A percentile compares a stretch with the other conserved stretches of the same genome.
These are phyloP conservation scores for Saccostrea echinata DNA, from an alignment of 1,140 invertebrate species.

Conservation along the genomic window DNA sequence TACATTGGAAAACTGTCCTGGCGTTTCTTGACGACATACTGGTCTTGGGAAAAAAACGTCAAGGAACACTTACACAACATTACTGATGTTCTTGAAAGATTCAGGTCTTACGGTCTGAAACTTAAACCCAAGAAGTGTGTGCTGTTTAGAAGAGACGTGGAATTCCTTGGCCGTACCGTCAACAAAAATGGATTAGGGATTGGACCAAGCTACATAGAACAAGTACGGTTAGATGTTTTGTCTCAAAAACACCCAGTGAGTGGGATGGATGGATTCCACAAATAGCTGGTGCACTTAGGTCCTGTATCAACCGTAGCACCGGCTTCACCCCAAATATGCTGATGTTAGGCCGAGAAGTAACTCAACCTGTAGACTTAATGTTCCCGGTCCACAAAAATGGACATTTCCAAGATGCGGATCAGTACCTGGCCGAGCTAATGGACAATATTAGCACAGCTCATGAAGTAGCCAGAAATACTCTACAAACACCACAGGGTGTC, in stretches of 20 bases:
- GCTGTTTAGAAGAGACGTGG: no score
- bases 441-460: no score
- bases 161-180: conserved; percentile 28
- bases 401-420: no score
- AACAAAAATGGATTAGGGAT: not conserved
- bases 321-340: conserved; percentile 33
- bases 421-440: no score
- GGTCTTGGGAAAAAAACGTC: conserved; percentile 17
- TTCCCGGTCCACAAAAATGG: no score
- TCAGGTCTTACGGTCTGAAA: conserved; percentile 35
- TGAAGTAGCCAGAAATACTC: no score
- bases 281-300: conserved; percentile 17
- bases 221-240: conserved; percentile 47
- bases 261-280: conserved; percentile 31
- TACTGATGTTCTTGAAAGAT: not conserved
- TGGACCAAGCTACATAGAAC: not conserved
- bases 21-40: conserved; percentile 46
- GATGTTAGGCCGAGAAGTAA: conserved; percentile 32
- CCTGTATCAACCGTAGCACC: conserved; percentile 22
- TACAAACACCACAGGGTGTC: no score
- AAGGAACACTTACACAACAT: conserved; percentile 41
- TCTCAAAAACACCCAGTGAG: not conserved
- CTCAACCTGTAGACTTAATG: conserved; percentile 34
- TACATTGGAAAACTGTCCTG: conserved; percentile 23
- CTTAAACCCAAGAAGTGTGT: conserved; percentile 24